Conservation (phyloP, 1,140 invertebrate genomes). For the Lordiphosa collinella region DNA sequence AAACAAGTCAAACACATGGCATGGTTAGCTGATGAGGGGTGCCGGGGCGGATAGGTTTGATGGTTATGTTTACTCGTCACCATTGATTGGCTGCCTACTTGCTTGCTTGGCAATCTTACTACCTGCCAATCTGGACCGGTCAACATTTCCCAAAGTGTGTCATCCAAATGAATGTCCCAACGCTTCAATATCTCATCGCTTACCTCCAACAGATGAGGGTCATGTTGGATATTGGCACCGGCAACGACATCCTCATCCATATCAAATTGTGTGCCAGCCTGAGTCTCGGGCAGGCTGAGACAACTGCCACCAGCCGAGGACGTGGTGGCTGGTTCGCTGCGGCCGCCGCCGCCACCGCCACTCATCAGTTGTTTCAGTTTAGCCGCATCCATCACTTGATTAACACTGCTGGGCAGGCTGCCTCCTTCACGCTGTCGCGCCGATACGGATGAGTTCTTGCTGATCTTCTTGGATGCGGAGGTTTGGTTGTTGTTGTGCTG, state of each 20-base stretch:
- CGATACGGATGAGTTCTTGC: slow-evolving; percentile 79
- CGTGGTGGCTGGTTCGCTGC: slow-evolving; percentile 11
- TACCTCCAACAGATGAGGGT: slow-evolving; percentile 42
- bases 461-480: slow-evolving; percentile 37
- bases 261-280: slow-evolving; percentile 35
- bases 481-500: slow-evolving; percentile 48
- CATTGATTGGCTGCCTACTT: background rate
- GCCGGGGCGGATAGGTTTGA: too few relatives aligned
- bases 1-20: too few relatives aligned
- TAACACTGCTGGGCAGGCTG: slow-evolving; percentile 83
- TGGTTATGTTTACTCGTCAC: background rate
- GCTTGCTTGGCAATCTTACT: slow-evolving; percentile 4
- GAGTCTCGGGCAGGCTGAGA: slow-evolving; percentile 44
- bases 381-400: slow-evolving; percentile 59
- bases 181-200: slow-evolving; percentile 22
- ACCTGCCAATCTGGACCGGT: background rate
- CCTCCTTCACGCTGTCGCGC: slow-evolving; percentile 85
- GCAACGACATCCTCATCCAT: slow-evolving; percentile 27
- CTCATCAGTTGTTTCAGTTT: slow-evolving; percentile 45
- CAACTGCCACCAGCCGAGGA: slow-evolving; percentile 31
- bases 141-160: slow-evolving; percentile 16
- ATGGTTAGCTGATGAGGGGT: too few relatives aligned
- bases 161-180: slow-evolving; percentile 32
- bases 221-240: slow-evolving; percentile 13
- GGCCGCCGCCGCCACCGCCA: background rate